Evolutionary conservation across 2,797 vertebrate species (phyloP).

Genomic region (Etheostoma perlongum): DNA sequence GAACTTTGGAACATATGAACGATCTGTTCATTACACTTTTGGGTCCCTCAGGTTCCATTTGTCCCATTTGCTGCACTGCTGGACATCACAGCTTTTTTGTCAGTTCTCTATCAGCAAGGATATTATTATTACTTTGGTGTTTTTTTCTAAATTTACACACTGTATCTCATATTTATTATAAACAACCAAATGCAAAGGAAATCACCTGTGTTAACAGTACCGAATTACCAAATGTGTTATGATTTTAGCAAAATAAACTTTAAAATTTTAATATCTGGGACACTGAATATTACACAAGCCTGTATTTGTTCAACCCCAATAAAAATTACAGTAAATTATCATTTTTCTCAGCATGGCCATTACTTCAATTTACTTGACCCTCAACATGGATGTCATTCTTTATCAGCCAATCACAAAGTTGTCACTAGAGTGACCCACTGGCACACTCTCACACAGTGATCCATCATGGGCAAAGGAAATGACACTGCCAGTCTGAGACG

Average conservation of each 20-base stretch:
- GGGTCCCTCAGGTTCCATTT: conserved; percentile 7
- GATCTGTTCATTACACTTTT: conserved; percentile 33
- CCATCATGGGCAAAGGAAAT: conserved; percentile 56
- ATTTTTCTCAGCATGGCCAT: background rate
- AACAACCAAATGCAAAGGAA: background rate
- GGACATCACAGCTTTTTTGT: conserved; percentile 9
- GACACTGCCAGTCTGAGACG: conserved; percentile 57
- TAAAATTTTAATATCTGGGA: background rate
- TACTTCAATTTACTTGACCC: conserved; percentile 21
- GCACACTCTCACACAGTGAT: conserved; percentile 42
- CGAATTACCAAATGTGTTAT: background rate
- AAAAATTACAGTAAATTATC: background rate
- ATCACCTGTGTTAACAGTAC: background rate
- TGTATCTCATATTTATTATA: background rate
- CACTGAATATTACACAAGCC: conserved; percentile 1
- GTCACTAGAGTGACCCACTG: conserved; percentile 25
- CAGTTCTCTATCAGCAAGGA: background rate
- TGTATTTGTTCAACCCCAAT: background rate
- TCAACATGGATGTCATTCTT: conserved; percentile 25
- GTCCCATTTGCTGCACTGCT: conserved; percentile 1
- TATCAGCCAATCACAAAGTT: conserved; percentile 45
- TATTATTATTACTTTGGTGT: background rate
- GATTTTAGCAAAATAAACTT: background rate
- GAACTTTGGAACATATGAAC: conserved; percentile 13
- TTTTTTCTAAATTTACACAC: background rate